Evolutionary conservation across 2,888 invertebrate genomes (phyloP).

Genomic region (Drosophila melanosoma): DNA sequence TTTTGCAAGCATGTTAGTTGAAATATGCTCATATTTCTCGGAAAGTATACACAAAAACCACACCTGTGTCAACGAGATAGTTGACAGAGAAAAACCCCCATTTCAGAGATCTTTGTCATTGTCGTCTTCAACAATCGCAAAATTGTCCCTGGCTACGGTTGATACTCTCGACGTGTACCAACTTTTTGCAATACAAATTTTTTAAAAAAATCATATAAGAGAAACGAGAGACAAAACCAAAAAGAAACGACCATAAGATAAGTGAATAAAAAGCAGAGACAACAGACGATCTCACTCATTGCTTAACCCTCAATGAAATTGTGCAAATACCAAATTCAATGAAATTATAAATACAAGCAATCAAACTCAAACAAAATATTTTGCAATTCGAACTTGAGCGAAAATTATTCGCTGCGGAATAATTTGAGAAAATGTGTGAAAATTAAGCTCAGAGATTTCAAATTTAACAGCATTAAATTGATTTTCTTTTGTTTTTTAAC

Average conservation of each 20-base stretch:
- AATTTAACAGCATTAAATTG: not conserved
- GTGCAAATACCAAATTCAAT: conserved; percentile 22
- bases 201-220: conserved; percentile 44
- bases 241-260: not conserved
- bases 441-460: not conserved
- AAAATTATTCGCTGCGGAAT: conserved; percentile 16
- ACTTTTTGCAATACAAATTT: conserved; percentile 49
- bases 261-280: conserved; percentile 21
- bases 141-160: conserved; percentile 46
- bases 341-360: conserved; percentile 27
- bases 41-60: not conserved
- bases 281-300: conserved; percentile 52
- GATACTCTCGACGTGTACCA: conserved; percentile 36
- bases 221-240: conserved; percentile 17
- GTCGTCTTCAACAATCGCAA: conserved; percentile 19
- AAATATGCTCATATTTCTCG: conserved; percentile 27
- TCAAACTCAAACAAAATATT: conserved; percentile 22
- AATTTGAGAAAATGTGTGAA: not conserved
- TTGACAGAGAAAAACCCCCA: conserved; percentile 19
- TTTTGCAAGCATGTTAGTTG: conserved; percentile 25
- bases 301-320: conserved; percentile 32
- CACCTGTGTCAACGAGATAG: not conserved
- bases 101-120: conserved; percentile 26
- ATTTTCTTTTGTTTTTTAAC: not conserved
- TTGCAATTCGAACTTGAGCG: conserved; percentile 30